Evolutionary conservation across 1,140 invertebrate genomes (phyloP).

Genomic region (Sarcophaga peregrina): DNA sequence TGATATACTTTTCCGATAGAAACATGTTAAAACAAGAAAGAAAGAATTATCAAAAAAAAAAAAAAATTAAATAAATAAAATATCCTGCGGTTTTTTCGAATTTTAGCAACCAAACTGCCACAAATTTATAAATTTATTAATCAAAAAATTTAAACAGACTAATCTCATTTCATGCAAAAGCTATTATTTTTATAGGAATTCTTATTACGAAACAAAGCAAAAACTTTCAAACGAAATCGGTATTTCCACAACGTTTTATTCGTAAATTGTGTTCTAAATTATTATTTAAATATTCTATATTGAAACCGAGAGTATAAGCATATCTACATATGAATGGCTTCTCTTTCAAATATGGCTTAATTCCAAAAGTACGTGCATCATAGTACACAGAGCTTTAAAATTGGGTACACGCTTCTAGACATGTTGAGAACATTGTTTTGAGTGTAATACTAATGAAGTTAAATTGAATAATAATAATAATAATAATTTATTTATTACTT

Average conservation of each 20-base stretch:
- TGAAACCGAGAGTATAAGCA: slow-evolving; percentile 27
- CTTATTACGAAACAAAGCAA: slow-evolving; percentile 10
- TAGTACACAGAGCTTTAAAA: neutral
- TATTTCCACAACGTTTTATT: neutral
- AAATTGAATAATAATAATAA: too few species aligned
- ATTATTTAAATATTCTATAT: slow-evolving; percentile 6
- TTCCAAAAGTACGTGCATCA: slow-evolving; percentile 20
- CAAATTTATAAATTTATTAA: slow-evolving; percentile 13
- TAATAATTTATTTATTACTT: too few species aligned
- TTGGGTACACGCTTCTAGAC: neutral
- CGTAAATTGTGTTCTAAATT: neutral
- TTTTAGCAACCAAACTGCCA: neutral
- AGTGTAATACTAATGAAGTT: too few species aligned
- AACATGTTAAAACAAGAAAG: neutral
- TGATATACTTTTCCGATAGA: neutral
- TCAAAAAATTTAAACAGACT: slow-evolving; percentile 25
- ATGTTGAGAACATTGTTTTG: neutral
- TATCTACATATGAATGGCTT: slow-evolving; percentile 10
- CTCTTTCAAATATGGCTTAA: slow-evolving; percentile 15
- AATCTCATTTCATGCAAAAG: slow-evolving; percentile 18
- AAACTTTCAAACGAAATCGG: neutral
- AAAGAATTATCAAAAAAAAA: too few species aligned
- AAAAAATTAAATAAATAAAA: too few species aligned
- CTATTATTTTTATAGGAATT: slow-evolving; percentile 34
- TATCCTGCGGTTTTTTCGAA: neutral